Evolutionary conservation across 92 coral and sea anemone genomes (phyloP).

Genomic region (Zoanthus solanderi): DNA sequence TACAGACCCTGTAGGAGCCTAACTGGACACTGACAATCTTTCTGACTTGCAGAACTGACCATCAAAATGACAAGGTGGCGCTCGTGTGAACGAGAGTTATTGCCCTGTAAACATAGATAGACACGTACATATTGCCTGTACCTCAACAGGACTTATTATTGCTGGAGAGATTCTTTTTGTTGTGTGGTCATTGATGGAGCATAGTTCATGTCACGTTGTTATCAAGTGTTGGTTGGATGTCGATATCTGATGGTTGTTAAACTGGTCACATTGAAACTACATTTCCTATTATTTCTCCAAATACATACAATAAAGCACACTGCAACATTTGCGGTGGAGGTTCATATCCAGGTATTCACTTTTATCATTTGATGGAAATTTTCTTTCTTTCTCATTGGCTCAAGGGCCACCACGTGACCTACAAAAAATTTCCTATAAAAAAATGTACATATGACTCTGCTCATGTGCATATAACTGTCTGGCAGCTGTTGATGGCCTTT

Average conservation of each 20-base stretch:
- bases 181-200: background rate
- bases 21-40: background rate
- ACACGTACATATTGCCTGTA: background rate
- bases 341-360: too few relatives aligned
- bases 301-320: too few relatives aligned
- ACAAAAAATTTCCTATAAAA: too few relatives aligned
- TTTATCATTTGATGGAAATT: too few relatives aligned
- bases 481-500: too few relatives aligned
- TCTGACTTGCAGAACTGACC: background rate
- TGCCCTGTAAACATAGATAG: background rate
- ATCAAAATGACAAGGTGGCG: background rate
- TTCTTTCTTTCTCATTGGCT: too few relatives aligned
- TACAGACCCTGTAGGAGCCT: background rate
- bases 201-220: background rate
- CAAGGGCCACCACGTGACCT: too few relatives aligned
- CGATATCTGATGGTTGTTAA: background rate
- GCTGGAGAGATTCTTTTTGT: background rate
- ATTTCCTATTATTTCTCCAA: background rate
- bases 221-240: background rate
- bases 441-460: too few relatives aligned
- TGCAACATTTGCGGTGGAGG: too few relatives aligned
- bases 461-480: too few relatives aligned
- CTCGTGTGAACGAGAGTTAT: background rate
- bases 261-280: background rate
- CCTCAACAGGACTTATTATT: background rate